Evolutionary conservation across 1,140 invertebrate species (phyloP), one percentile per base, ranked within the genome.

Genomic region (Drosophila cardini): DNA sequence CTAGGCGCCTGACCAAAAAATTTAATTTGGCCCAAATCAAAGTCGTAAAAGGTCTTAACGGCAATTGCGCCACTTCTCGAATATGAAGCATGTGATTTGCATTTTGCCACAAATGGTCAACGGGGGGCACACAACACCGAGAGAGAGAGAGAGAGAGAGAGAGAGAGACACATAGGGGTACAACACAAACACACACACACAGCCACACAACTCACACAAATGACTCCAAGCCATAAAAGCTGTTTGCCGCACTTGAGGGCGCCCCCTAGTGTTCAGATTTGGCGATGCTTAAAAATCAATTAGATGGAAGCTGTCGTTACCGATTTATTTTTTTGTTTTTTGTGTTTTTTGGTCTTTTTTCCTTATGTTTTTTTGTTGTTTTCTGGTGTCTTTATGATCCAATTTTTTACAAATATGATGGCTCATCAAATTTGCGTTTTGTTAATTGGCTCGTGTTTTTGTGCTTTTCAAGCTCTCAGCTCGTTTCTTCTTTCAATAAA

Each of bases 381-480:
- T 13, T 38, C 2, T 57, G 32, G 40, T 26, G 21, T 56, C 52
- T 58, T 67, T 43, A 36, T 52, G 43, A 57, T 52, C 18, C 30
- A 65, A 2, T 26, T 26, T 48, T 42, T 65, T 56, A 16, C 34
- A 34, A 32, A 38, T 46, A 46, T 46, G 60, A 72, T 68, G 60
- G 72, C 65, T 78, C 73, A 84, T 86, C 74, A 65, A 86, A 78
- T 86, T 61, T 52, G 72, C 73, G 78, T 80, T 82, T 67, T 42
- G 50, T 50, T 75, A 71, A 70, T 75, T 70, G 67, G 48, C 50
- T 70, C 40, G 40, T 63, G 58, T 70, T 70, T 21, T 63, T 7
- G 45, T 38, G 58, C 57, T 21, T 38, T 55, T 55, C 30, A 26
- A 13, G 36, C 21, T 38, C 9, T 40, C 9, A 6, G 38, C n/a